A percentile compares a stretch with the other conserved stretches of the same genome.
These are phyloP conservation scores for Papilio demoleus DNA, from an alignment of 2,888 invertebrate genomes.

Conservation along the genomic window DNA sequence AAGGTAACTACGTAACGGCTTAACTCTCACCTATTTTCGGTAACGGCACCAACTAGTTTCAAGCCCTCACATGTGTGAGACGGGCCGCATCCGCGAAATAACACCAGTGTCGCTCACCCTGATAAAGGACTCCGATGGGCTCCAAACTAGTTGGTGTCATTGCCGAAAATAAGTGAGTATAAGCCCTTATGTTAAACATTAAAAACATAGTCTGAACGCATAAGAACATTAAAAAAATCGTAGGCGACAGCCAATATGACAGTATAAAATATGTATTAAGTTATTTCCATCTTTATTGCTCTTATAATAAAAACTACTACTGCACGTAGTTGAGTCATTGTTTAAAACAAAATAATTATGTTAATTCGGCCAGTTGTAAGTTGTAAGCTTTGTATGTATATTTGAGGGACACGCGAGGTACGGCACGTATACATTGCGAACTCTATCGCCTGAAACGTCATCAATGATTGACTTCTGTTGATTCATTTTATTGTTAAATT, in stretches of 20 bases:
- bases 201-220: too few relatives aligned
- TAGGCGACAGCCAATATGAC: not conserved
- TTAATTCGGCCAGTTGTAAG: slow-evolving; percentile 56
- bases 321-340: slow-evolving; percentile 53
- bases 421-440: slow-evolving; percentile 61
- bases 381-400: slow-evolving; percentile 62
- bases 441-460: slow-evolving; percentile 48
- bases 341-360: slow-evolving; percentile 62
- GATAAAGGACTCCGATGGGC: too few relatives aligned
- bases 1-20: too few relatives aligned
- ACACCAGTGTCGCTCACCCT: too few relatives aligned
- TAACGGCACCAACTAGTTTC: too few relatives aligned
- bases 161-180: too few relatives aligned
- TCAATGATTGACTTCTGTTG: slow-evolving; percentile 51
- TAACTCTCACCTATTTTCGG: too few relatives aligned
- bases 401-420: slow-evolving; percentile 58
- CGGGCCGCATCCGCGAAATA: too few relatives aligned
- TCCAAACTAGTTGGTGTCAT: too few relatives aligned
- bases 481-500: slow-evolving; percentile 33
- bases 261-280: too few relatives aligned
- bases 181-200: too few relatives aligned
- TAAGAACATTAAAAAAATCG: not conserved
- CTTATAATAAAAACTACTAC: not conserved
- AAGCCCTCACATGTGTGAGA: too few relatives aligned
- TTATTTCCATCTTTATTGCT: slow-evolving; percentile 7